A percentile compares a stretch with the other conserved stretches of the same genome.
These are phyloP conservation scores for Burhinus oedicnemus DNA, from an alignment of 2,113 vertebrate species.

Conservation along the genomic window DNA sequence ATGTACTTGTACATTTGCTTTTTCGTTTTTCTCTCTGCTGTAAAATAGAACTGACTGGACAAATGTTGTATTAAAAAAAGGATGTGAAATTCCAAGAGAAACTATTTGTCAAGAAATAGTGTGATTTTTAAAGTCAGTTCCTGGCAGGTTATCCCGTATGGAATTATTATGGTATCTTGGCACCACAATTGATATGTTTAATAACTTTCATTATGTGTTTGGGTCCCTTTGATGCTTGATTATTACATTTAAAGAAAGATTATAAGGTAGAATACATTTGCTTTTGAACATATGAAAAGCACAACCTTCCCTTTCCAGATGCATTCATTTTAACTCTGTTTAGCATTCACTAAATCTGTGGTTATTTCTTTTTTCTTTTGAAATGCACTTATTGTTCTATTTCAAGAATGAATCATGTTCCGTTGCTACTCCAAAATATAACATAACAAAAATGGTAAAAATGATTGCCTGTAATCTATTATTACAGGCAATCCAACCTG, in stretches of 20 bases:
- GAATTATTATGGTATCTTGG: conserved; percentile 28
- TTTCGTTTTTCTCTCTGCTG: neutral
- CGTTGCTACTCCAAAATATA: neutral
- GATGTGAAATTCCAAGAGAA: neutral
- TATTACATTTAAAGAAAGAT: conserved; percentile 50
- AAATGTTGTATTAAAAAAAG: neutral
- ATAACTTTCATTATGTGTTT: conserved; percentile 45
- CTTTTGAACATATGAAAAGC: conserved; percentile 5
- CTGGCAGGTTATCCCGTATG: neutral
- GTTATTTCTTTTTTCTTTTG: conserved; percentile 10
- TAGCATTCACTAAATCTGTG: neutral
- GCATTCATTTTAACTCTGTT: conserved; percentile 23
- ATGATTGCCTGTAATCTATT: conserved; percentile 6
- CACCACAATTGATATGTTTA: conserved; percentile 20
- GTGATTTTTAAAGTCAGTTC: neutral
- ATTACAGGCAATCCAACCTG: conserved; percentile 37
- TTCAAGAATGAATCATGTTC: conserved; percentile 37
- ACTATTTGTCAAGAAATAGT: neutral
- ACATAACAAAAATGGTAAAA: neutral
- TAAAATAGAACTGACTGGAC: neutral
- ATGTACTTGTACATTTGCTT: neutral
- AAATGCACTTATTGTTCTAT: conserved; percentile 46
- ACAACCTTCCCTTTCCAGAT: conserved; percentile 1
- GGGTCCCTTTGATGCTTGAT: conserved; percentile 35
- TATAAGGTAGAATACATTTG: conserved; percentile 31